These are phyloP conservation scores for Ochotona princeps DNA, from an alignment of 2,113 vertebrate genomes.

Conservation along the genomic window DNA sequence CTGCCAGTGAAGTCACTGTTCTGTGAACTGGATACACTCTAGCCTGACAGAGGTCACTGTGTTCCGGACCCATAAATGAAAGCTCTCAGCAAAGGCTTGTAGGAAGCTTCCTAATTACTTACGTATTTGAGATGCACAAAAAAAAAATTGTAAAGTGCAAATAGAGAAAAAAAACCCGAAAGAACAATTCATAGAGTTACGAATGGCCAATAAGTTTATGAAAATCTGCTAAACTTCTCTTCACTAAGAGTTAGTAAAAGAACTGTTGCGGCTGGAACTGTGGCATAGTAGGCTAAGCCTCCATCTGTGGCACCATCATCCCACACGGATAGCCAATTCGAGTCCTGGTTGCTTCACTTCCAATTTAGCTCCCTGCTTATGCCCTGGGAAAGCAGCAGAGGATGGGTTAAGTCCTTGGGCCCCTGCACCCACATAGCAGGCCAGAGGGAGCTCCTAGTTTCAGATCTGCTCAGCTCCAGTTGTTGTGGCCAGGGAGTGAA, in stretches of 20 bases:
- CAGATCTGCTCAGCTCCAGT: no score
- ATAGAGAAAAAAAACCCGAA: not conserved
- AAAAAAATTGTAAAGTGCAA: not conserved
- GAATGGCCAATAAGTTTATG: not conserved
- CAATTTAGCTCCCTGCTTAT: no score
- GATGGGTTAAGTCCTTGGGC: no score
- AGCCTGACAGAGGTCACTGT: not conserved
- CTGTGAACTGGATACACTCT: not conserved
- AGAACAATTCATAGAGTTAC: not conserved
- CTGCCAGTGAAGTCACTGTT: not conserved
- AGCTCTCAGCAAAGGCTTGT: not conserved
- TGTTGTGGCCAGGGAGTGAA: no score
- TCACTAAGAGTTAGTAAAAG: not conserved
- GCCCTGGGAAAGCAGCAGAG: no score
- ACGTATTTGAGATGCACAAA: not conserved
- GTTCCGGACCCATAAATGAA: not conserved
- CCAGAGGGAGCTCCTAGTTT: no score
- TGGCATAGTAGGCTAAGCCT: no score
- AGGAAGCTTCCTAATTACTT: not conserved
- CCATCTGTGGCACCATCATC: no score
- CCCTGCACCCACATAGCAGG: no score
- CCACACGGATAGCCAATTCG: no score
- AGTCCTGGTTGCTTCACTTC: no score
- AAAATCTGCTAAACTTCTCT: not conserved
- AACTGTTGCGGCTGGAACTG: not conserved